A percentile compares a stretch with the other conserved stretches of the same genome.
phyloP scores from a whole-genome alignment of 92 coral and sea anemone genomes.

The Phenganax marumi region DNA sequence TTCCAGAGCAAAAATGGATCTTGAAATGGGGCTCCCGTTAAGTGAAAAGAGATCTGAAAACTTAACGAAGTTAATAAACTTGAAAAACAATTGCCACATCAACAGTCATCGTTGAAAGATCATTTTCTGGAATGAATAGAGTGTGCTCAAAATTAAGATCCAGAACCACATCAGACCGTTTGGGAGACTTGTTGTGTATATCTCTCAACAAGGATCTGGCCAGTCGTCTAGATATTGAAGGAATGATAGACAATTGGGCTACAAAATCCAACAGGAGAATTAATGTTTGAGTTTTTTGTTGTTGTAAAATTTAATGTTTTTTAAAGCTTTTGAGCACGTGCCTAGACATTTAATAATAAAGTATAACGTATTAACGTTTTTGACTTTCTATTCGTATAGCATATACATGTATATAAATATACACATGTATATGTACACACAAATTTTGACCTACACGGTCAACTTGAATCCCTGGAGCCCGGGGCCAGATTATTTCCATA shows the following conservation, averaged over 20 bases:
- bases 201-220: slow-evolving; percentile 19
- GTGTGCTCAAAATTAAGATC: not conserved
- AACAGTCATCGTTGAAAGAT: not conserved
- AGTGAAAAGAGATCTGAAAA: slow-evolving; percentile 5
- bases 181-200: slow-evolving; percentile 8
- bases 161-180: not conserved
- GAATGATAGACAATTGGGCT: not conserved
- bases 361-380: too few species aligned
- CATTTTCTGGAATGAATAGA: not conserved
- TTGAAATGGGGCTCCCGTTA: not conserved
- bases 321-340: too few species aligned
- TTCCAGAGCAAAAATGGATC: too few species aligned
- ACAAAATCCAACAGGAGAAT: not conserved
- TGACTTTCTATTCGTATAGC: too few species aligned
- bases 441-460: too few species aligned
- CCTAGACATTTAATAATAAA: too few species aligned
- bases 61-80: not conserved
- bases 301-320: too few species aligned
- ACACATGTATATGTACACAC: too few species aligned
- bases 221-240: not conserved
- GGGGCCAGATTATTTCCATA: too few species aligned
- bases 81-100: not conserved
- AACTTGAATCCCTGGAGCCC: too few species aligned
- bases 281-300: not conserved
- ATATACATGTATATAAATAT: too few species aligned